phyloP scores from a whole-genome alignment of 2,797 vertebrate genomes.

The Nyctalus aviator region DNA sequence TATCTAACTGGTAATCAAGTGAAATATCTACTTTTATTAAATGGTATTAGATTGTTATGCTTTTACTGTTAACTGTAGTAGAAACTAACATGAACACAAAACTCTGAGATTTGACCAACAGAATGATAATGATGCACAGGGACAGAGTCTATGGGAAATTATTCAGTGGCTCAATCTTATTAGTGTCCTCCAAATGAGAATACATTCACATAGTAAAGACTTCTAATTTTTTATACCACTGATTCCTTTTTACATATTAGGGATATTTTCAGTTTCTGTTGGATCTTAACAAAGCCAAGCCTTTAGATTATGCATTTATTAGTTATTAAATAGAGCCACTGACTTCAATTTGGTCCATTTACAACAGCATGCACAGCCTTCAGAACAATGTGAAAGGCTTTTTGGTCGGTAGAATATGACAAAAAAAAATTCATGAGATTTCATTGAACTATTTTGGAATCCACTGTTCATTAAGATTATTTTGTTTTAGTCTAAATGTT shows the following conservation, averaged over 20 bases:
- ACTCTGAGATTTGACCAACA: background rate
- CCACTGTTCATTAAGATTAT: background rate
- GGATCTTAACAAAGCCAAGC: background rate
- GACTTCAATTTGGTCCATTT: background rate
- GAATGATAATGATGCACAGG: background rate
- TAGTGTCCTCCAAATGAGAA: background rate
- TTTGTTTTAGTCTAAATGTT: slow-evolving; percentile 27
- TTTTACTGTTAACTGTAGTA: background rate
- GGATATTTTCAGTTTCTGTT: background rate
- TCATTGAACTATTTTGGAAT: background rate
- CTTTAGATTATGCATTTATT: slow-evolving; percentile 10
- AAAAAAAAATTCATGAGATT: slow-evolving; percentile 20
- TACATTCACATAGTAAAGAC: background rate
- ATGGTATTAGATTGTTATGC: background rate
- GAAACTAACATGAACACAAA: background rate
- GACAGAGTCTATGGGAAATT: background rate
- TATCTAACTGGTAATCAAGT: slow-evolving; percentile 11
- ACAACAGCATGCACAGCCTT: background rate
- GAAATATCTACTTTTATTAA: slow-evolving; percentile 40
- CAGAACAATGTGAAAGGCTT: background rate
- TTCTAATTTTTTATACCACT: background rate
- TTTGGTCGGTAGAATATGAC: background rate
- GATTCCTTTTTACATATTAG: background rate
- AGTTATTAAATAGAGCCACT: background rate
- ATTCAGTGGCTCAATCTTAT: background rate